Evolutionary conservation across 2,113 vertebrate species (phyloP).

Genomic region (Hymenochirus boettgeri): DNA sequence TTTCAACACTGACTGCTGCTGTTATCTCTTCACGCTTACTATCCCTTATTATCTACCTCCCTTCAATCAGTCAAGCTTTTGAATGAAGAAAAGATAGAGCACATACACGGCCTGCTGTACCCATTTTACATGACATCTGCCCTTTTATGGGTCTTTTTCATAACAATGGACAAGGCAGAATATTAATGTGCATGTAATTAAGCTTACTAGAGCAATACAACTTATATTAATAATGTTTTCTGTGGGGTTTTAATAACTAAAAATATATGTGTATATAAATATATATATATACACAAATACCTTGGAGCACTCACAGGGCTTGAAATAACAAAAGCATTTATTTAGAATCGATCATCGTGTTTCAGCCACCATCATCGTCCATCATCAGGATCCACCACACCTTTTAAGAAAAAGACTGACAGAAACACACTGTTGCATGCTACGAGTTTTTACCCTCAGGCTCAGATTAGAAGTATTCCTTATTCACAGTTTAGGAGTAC

Average conservation of each 20-base stretch:
- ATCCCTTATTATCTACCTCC: constrained; percentile 45
- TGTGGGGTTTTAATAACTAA: background rate
- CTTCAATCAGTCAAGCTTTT: constrained; percentile 47
- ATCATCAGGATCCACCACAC: too few species aligned
- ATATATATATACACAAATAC: background rate
- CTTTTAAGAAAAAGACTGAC: too few species aligned
- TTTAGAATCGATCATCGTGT: too few species aligned
- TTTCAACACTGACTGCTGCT: constrained; percentile 17
- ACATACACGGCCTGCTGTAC: constrained; percentile 53
- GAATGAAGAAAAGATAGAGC: constrained; percentile 42
- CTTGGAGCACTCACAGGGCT: too few species aligned
- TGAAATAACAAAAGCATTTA: too few species aligned
- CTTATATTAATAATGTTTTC: background rate
- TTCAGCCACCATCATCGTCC: too few species aligned
- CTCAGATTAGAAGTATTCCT: too few species aligned
- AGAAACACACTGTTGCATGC: too few species aligned
- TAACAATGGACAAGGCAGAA: constrained; percentile 2
- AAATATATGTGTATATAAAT: background rate
- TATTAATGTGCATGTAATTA: background rate
- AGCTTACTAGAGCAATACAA: background rate
- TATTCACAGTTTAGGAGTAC: too few species aligned
- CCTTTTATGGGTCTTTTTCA: constrained; percentile 23
- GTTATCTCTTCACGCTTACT: constrained; percentile 35
- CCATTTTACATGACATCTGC: constrained; percentile 57
- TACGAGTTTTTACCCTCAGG: too few species aligned